Percentiles rank a stretch among this genome's conserved stretches.
phyloP scores from a whole-genome alignment of 1,140 invertebrate genomes.

The Battus philenor region DNA sequence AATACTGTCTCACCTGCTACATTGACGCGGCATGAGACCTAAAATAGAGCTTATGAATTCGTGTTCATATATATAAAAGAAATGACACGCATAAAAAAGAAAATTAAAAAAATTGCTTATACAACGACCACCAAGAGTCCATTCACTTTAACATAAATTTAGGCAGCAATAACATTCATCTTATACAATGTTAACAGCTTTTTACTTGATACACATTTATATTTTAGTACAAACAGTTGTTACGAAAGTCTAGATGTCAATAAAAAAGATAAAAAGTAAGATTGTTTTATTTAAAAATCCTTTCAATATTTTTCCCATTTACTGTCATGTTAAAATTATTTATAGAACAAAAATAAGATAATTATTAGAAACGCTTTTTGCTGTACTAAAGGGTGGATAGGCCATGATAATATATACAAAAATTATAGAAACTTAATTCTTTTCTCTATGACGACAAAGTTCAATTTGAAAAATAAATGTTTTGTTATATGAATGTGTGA shows the following conservation, averaged over 20 bases:
- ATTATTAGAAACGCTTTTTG: too few relatives aligned
- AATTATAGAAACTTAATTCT: too few relatives aligned
- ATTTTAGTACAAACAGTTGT: slow-evolving; percentile 75
- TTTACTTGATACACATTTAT: slow-evolving; percentile 70
- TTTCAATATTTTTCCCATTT: too few relatives aligned
- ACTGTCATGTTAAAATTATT: too few relatives aligned
- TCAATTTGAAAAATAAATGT: too few relatives aligned
- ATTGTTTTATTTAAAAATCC: slow-evolving; percentile 26
- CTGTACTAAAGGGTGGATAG: too few relatives aligned
- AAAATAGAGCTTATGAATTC: slow-evolving; percentile 32
- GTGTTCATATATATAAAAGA: slow-evolving; percentile 38
- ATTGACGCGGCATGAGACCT: slow-evolving; percentile 25
- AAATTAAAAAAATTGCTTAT: slow-evolving; percentile 29
- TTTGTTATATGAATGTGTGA: too few relatives aligned
- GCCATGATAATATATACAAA: too few relatives aligned
- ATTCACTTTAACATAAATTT: slow-evolving; percentile 55
- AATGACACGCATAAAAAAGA: slow-evolving; percentile 27
- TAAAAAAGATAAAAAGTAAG: slow-evolving; percentile 52
- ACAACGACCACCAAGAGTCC: slow-evolving; percentile 40
- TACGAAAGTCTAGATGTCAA: slow-evolving; percentile 73
- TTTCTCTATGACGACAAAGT: too few relatives aligned
- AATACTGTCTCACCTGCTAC: too few relatives aligned
- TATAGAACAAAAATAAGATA: too few relatives aligned
- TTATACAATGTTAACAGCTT: slow-evolving; percentile 66
- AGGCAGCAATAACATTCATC: slow-evolving; percentile 49